Percentiles rank a stretch among this genome's conserved stretches.
These are phyloP conservation scores for Dendropsophus ebraccatus DNA, from an alignment of 2,113 vertebrate species.

Conservation along the genomic window DNA sequence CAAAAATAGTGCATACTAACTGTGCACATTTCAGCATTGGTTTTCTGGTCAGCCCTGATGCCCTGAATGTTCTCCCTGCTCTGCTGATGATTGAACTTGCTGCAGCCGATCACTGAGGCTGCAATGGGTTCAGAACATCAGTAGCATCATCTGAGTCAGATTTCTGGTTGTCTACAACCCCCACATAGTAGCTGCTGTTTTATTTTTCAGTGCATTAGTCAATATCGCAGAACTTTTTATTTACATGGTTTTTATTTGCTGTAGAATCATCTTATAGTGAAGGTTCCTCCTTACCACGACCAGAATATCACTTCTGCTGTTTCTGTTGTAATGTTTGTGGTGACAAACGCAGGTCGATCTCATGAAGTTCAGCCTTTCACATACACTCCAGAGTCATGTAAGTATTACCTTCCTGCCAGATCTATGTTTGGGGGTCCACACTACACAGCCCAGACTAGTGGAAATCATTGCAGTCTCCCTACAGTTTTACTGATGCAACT, in stretches of 20 bases:
- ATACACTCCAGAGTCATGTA: conserved; percentile 94
- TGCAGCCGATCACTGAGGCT: too few relatives aligned
- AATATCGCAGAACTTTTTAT: not conserved
- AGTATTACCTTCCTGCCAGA: conserved; percentile 54
- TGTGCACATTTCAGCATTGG: too few relatives aligned
- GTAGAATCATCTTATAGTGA: conserved; percentile 98
- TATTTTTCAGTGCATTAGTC: not conserved
- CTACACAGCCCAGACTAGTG: not conserved
- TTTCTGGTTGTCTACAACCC: not conserved
- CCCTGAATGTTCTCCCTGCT: too few relatives aligned
- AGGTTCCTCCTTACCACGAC: conserved; percentile 93
- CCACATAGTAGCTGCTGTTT: not conserved
- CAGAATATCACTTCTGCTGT: conserved; percentile 85
- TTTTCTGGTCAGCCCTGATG: too few relatives aligned
- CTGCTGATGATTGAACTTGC: too few relatives aligned
- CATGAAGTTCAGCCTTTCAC: conserved; percentile 95
- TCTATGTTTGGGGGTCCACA: not conserved
- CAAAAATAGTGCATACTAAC: too few relatives aligned
- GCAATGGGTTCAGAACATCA: too few relatives aligned
- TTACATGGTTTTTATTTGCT: conserved; percentile 21
- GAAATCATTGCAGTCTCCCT: not conserved
- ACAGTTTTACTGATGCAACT: not conserved
- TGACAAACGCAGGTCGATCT: conserved; percentile 94
- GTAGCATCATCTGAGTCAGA: not conserved
- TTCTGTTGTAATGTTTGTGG: conserved; percentile 91